A percentile compares a stretch with the other conserved stretches of the same genome.
These are phyloP conservation scores for Phlogophora meticulosa DNA, from an alignment of 2,888 invertebrate genomes.

Conservation along the genomic window DNA sequence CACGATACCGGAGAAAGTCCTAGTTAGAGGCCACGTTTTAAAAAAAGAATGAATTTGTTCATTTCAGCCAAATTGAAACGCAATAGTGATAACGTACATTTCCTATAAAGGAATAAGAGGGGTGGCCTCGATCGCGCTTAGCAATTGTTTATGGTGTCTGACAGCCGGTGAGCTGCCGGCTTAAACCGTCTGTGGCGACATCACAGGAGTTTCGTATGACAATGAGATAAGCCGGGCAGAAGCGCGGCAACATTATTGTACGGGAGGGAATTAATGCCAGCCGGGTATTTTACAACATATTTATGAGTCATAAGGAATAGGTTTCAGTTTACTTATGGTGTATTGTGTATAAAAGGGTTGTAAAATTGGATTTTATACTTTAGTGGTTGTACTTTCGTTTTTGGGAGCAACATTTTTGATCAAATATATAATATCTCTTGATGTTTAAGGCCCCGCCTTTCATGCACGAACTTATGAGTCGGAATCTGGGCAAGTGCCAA, in stretches of 20 bases:
- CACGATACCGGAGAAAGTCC: too few relatives aligned
- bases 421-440: too few relatives aligned
- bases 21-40: too few relatives aligned
- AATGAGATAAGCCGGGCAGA: slow-evolving; percentile 63
- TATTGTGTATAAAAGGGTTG: not conserved
- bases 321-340: not conserved
- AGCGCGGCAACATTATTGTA: slow-evolving; percentile 62
- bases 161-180: slow-evolving; percentile 65
- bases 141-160: slow-evolving; percentile 66
- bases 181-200: slow-evolving; percentile 68
- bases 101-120: slow-evolving; percentile 5
- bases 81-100: not conserved
- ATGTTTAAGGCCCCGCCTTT: too few relatives aligned
- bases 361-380: not conserved
- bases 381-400: too few relatives aligned
- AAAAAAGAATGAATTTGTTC: not conserved
- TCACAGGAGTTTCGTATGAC: slow-evolving; percentile 64
- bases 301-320: slow-evolving; percentile 2
- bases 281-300: slow-evolving; percentile 34
- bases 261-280: slow-evolving; percentile 39
- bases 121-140: slow-evolving; percentile 35
- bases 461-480: too few relatives aligned
- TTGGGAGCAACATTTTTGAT: too few relatives aligned
- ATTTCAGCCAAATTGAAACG: slow-evolving; percentile 16
- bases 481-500: too few relatives aligned